phyloP scores from a whole-genome alignment of 2,113 vertebrate species.

The Phylloscopus trochiloides region DNA sequence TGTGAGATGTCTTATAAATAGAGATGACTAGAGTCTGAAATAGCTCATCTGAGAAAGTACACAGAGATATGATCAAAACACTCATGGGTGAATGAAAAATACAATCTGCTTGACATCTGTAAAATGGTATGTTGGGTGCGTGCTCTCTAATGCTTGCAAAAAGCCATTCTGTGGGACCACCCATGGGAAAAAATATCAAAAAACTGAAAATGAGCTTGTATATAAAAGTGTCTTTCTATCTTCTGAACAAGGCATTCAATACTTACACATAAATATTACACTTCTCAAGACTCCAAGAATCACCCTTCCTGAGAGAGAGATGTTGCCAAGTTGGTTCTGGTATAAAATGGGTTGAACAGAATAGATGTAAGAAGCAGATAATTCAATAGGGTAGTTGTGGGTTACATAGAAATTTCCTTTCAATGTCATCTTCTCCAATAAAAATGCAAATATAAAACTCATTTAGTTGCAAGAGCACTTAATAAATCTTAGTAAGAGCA shows the following conservation, averaged over 20 bases:
- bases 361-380: neutral
- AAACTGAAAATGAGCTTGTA: neutral
- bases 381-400: neutral
- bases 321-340: neutral
- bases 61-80: neutral
- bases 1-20: constrained; percentile 6
- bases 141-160: neutral
- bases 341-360: neutral
- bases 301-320: neutral
- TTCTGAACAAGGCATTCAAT: neutral
- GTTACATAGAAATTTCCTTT: neutral
- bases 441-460: constrained; percentile 43
- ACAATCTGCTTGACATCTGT: neutral
- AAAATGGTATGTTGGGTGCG: neutral
- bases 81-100: neutral
- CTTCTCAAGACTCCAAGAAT: neutral
- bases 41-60: neutral
- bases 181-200: neutral
- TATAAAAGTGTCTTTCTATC: neutral
- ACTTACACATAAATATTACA: neutral
- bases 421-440: constrained; percentile 3
- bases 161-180: neutral
- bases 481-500: constrained; percentile 2
- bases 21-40: neutral
- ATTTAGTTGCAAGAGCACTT: neutral